Evolutionary conservation across 2,797 vertebrate genomes (phyloP), one percentile per base, ranked within the genome.

Genomic region (Galago senegalensis): DNA sequence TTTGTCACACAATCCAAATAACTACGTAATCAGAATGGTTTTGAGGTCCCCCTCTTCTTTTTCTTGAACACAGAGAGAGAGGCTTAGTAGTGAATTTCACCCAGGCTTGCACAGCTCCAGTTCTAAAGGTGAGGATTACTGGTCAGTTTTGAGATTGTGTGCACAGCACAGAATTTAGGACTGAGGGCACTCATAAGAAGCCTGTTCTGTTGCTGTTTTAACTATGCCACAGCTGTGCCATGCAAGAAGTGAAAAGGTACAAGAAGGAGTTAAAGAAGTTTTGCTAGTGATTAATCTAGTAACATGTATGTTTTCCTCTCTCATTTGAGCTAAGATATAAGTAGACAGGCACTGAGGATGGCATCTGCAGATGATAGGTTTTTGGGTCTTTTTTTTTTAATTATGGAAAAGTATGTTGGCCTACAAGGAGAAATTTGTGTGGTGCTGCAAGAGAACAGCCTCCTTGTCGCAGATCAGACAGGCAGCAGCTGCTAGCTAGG

Each of bases 401-500:
- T 84, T 96, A n/a, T 72, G 37, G 69, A 82, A 46, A 97, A 94
- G 18, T 43, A 65, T 43, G 63, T 67, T 90, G 84, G 56, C 93
- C 95, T 86, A 77, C n/a, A 95, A 81, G 82, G 29, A 98, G 75
- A 90, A 77, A 65, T 92, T 86, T 25, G 0, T 31, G 18, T 29
- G 43, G 67, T 67, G 70, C 34, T 0, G 0, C 72, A 31, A 56
- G 89, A 97, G 93, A 98, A 46, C 46, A 88, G 61, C 29, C 96
- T 83, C 79, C 97, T 97, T 96, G 92, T 92, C 53, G 63, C 67
- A 95, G 82, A 73, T 77, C 58, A 40, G 63, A 82, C 70, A 80
- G 70, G 86, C 80, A 88, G 81, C 92, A 95, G 94, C 87, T 94
- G 87, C 93, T 91, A 29, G 87, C 93, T 92, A 23, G 67, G 70